Conservation (phyloP, 2,113 vertebrate species). For the Bambusicola thoracicus region DNA sequence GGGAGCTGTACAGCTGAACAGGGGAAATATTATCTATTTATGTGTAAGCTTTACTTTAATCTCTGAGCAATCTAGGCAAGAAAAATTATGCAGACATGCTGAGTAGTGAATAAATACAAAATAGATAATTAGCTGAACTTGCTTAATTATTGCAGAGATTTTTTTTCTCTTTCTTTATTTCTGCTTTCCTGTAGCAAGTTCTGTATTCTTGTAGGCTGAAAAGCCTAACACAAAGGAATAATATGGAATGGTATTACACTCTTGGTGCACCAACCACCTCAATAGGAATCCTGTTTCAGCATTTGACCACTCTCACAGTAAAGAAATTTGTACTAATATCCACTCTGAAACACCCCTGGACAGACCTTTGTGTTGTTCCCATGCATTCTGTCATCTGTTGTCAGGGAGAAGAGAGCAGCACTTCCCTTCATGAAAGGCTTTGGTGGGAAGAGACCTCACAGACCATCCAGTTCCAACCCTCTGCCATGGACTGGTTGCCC, state of each 20-base stretch:
- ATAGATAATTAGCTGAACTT: neutral
- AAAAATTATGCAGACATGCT: neutral
- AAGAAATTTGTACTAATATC: neutral
- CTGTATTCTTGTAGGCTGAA: neutral
- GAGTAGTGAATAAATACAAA: neutral
- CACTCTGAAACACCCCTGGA: neutral
- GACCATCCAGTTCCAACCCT: neutral
- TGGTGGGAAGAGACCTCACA: neutral
- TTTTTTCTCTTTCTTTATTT: neutral
- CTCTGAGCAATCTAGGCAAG: neutral
- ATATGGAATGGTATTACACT: no score
- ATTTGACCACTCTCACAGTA: neutral
- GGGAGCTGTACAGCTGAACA: neutral
- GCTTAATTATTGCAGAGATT: neutral
- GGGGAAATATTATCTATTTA: neutral
- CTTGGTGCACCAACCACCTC: neutral
- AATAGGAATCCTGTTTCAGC: neutral
- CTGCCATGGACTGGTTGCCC: neutral
- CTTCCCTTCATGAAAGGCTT: neutral
- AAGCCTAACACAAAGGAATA: neutral
- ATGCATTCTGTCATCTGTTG: neutral
- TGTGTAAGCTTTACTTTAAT: constrained; percentile 4
- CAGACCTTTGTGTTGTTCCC: neutral
- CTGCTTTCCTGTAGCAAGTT: neutral
- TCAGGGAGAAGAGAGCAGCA: neutral